These are phyloP conservation scores for Amphiduros pacificus DNA, from an alignment of 2,888 invertebrate genomes.

Conservation along the genomic window DNA sequence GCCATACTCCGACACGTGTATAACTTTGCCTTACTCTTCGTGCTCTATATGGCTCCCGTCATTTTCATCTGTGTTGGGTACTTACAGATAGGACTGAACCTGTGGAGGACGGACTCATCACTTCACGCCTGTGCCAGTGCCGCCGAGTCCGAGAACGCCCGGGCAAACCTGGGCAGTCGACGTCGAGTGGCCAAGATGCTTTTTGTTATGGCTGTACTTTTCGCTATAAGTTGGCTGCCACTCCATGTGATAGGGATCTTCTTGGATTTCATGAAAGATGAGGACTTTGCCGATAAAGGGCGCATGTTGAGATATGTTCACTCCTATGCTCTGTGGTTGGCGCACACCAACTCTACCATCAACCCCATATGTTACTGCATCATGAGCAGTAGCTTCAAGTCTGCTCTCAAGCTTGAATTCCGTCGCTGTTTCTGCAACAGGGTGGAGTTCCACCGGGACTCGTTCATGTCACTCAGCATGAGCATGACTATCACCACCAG, in stretches of 20 bases:
- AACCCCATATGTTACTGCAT: constrained; percentile 52
- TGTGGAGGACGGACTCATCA: constrained; percentile 19
- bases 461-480: constrained; percentile 16
- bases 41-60: constrained; percentile 25
- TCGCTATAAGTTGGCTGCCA: constrained; percentile 30
- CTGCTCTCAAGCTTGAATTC: constrained; percentile 33
- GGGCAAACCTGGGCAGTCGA: constrained; percentile 16
- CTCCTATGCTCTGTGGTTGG: constrained; percentile 31
- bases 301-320: constrained; percentile 14
- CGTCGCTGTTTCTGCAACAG: constrained; percentile 9
- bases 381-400: constrained; percentile 43
- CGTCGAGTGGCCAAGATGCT: constrained; percentile 30
- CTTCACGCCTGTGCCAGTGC: constrained; percentile 19
- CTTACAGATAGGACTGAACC: constrained; percentile 23
- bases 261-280: constrained; percentile 20
- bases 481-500: constrained; percentile 14
- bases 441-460: constrained; percentile 4
- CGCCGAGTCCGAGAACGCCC: constrained; percentile 20
- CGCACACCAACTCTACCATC: constrained; percentile 44
- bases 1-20: constrained; percentile 22
- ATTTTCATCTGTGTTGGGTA: constrained; percentile 26
- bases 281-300: constrained; percentile 6
- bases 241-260: constrained; percentile 18
- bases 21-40: constrained; percentile 21
- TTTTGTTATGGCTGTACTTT: constrained; percentile 29